Percentiles rank a stretch among this genome's conserved stretches.
Evolutionary conservation across 2,797 vertebrate genomes (phyloP).

Genomic region (Liasis olivaceus): DNA sequence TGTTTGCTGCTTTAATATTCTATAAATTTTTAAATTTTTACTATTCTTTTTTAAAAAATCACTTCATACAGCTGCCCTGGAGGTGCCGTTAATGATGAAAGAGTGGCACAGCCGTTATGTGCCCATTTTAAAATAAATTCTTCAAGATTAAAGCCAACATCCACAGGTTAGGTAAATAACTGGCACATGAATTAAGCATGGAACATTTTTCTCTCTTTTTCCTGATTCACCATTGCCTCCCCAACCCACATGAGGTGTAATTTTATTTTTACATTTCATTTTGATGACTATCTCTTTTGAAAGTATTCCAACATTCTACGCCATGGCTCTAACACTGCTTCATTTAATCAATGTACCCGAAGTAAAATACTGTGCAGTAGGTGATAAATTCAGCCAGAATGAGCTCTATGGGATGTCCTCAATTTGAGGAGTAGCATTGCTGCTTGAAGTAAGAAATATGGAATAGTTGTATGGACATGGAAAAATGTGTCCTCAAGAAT

Average conservation of each 20-base stretch:
- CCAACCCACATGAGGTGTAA: background rate
- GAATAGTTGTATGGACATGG: background rate
- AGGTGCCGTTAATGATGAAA: background rate
- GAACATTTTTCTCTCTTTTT: background rate
- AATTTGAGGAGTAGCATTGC: background rate
- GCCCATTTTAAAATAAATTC: background rate
- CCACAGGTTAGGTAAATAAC: background rate
- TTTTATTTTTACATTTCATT: background rate
- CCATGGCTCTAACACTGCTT: background rate
- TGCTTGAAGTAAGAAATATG: background rate
- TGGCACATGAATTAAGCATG: background rate
- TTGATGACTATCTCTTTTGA: background rate
- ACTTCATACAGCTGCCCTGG: background rate
- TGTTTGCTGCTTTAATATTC: background rate
- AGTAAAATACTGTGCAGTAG: rapidly evolving
- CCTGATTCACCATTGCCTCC: background rate
- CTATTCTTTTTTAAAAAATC: background rate
- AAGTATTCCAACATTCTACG: background rate
- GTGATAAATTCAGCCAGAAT: background rate
- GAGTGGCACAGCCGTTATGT: background rate
- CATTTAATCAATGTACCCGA: background rate
- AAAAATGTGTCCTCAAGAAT: background rate
- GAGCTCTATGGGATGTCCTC: rapidly evolving
- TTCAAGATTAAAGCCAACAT: background rate
- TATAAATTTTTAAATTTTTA: background rate